Evolutionary conservation across 2,888 invertebrate species (phyloP).

Genomic region (Cryptosula pallasiana): DNA sequence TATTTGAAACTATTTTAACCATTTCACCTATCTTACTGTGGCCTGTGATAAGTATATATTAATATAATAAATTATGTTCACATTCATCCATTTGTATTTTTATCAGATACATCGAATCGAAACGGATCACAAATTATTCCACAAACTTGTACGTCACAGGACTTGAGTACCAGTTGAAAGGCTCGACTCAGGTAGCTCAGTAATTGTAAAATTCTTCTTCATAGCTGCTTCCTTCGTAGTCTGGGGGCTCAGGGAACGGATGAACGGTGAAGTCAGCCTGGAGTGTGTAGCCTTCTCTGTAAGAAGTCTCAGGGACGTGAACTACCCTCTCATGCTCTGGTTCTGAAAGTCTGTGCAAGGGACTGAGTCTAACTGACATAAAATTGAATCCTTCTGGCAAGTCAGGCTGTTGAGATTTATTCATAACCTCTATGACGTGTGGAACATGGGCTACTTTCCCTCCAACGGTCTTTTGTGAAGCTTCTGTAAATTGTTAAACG

Average conservation of each 20-base stretch:
- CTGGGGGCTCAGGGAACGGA: background rate
- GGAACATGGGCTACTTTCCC: background rate
- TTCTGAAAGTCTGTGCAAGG: background rate
- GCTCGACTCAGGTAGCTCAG: too few relatives aligned
- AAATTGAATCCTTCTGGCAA: conserved; percentile 14
- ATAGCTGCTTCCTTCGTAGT: background rate
- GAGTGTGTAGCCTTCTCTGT: background rate
- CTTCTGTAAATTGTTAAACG: too few relatives aligned
- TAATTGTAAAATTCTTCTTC: background rate
- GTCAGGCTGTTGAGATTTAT: background rate
- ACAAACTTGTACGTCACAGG: too few relatives aligned
- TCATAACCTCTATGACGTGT: background rate
- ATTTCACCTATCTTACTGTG: too few relatives aligned
- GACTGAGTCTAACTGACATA: conserved; percentile 6
- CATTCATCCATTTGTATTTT: too few relatives aligned
- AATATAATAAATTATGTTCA: too few relatives aligned
- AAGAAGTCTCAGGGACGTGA: background rate
- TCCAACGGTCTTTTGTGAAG: background rate
- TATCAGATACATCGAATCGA: too few relatives aligned
- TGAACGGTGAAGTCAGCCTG: background rate
- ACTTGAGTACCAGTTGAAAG: too few relatives aligned
- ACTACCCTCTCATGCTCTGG: background rate
- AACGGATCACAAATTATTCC: too few relatives aligned
- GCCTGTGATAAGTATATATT: too few relatives aligned
- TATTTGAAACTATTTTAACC: too few relatives aligned